Conservation (phyloP, 2,113 vertebrate genomes). For the Narcine bancroftii region DNA sequence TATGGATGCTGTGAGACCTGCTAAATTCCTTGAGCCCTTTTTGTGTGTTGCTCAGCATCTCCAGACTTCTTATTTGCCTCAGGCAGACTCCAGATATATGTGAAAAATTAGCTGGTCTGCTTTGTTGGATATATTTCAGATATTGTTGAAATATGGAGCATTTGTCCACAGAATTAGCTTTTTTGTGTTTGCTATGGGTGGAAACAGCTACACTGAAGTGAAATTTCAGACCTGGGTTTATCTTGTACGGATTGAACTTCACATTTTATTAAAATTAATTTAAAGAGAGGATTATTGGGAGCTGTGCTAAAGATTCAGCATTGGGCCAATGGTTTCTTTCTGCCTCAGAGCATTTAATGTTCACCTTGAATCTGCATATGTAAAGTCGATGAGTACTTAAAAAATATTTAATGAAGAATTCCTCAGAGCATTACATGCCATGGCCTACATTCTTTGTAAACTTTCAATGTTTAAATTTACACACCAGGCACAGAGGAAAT, state of each 20-base stretch:
- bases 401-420: background rate
- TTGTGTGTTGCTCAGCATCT: too few species aligned
- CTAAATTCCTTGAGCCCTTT: too few species aligned
- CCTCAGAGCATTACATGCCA: background rate
- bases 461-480: background rate
- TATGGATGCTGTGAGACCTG: too few species aligned
- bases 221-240: too few species aligned
- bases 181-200: too few species aligned
- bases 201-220: too few species aligned
- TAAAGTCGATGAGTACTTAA: background rate
- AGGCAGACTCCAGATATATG: too few species aligned
- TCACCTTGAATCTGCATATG: background rate
- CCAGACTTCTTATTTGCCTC: too few species aligned
- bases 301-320: background rate
- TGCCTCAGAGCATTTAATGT: background rate
- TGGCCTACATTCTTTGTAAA: background rate
- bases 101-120: too few species aligned
- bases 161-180: too few species aligned
- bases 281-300: background rate
- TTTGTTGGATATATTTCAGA: too few species aligned
- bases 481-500: background rate
- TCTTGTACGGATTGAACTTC: background rate
- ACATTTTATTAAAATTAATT: background rate
- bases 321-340: background rate
- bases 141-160: too few species aligned